Evolutionary conservation across 2,113 vertebrate species (phyloP).

Genomic region (Riparia riparia): DNA sequence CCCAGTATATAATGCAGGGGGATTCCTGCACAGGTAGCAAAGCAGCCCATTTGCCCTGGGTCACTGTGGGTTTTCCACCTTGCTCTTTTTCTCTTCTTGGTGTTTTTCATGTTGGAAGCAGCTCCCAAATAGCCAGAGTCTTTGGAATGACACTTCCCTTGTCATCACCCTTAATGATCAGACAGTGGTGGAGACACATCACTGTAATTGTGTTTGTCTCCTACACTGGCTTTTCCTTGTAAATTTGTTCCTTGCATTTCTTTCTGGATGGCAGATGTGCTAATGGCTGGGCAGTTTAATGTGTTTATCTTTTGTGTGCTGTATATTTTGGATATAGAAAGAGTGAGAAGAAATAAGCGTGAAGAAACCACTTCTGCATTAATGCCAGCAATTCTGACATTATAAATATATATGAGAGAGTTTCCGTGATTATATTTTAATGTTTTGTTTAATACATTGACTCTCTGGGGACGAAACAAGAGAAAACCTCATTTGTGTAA

Average conservation of each 20-base stretch:
- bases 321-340: not conserved
- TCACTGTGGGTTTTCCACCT: not conserved
- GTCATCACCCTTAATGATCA: not conserved
- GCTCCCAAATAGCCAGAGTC: not conserved
- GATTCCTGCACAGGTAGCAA: accelerated
- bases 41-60: not conserved
- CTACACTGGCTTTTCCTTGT: conserved; percentile 39
- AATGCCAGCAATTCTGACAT: conserved; percentile 43
- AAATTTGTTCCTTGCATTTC: conserved; percentile 28
- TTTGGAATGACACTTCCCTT: conserved; percentile 4
- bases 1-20: not conserved
- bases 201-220: conserved; percentile 46
- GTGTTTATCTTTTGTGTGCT: conserved; percentile 36
- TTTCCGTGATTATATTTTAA: conserved; percentile 13
- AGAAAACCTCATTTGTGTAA: conserved; percentile 46
- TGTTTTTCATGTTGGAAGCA: not conserved
- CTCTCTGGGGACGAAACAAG: not conserved
- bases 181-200: not conserved
- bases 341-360: not conserved
- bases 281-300: conserved; percentile 3
- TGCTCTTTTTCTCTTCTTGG: not conserved
- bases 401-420: conserved; percentile 64
- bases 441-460: conserved; percentile 19
- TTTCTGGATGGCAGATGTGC: conserved; percentile 29
- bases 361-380: conserved; percentile 45